These are phyloP conservation scores for Pachydiplax longipennis DNA, from an alignment of 2,888 invertebrate genomes.

Conservation along the genomic window DNA sequence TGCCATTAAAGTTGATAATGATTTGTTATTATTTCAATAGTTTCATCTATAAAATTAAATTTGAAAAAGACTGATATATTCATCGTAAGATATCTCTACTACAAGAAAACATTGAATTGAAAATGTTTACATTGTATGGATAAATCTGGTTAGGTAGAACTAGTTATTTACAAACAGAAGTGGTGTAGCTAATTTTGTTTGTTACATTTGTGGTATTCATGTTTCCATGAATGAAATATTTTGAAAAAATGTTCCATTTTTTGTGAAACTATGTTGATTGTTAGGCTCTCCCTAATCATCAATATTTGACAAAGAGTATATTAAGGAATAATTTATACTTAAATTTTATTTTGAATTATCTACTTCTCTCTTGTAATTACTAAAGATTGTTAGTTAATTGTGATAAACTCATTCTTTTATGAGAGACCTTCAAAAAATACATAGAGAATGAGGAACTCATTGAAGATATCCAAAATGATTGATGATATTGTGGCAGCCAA, in stretches of 20 bases:
- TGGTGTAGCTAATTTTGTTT: slow-evolving; percentile 12
- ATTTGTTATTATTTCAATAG: neutral
- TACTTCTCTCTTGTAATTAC: neutral
- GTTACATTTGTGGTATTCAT: slow-evolving; percentile 12
- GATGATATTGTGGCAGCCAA: neutral
- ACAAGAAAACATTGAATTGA: slow-evolving; percentile 11
- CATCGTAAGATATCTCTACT: slow-evolving; percentile 14
- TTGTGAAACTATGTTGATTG: slow-evolving; percentile 10
- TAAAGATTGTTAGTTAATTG: neutral
- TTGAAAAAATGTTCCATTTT: slow-evolving; percentile 13
- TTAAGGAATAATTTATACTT: neutral
- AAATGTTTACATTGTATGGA: slow-evolving; percentile 18
- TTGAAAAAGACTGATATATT: slow-evolving; percentile 41
- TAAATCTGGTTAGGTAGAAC: neutral
- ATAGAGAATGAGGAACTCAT: neutral
- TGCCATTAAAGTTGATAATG: neutral
- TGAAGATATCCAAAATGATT: slow-evolving; percentile 2
- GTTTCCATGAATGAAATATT: slow-evolving; percentile 29
- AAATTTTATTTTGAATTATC: neutral
- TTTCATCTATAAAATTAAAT: slow-evolving; percentile 28
- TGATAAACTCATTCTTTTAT: neutral
- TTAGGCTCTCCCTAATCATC: slow-evolving; percentile 6
- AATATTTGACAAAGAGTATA: neutral
- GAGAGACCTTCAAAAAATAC: neutral
- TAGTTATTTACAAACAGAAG: neutral